Base-by-base conservation (phyloP, 2,888 invertebrate genomes). In the Lutraria lutraria region DNA sequence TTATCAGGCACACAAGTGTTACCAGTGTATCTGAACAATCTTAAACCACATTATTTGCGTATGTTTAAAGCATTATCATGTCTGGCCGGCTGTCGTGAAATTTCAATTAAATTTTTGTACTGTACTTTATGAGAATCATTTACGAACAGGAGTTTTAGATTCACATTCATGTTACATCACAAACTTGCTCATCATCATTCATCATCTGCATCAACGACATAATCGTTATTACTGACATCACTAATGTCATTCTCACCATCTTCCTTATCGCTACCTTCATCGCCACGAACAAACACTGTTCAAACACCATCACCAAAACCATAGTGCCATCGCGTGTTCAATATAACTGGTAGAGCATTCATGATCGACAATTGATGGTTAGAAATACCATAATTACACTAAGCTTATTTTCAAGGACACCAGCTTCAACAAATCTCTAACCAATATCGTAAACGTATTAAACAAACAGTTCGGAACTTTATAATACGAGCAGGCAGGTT, bases 51-150 rank as follows among this genome's bases (percentile, higher is more conserved):
- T 34, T 76, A 34, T 34, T 34, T 31, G 31, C 31, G 34, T 3
- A 15, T 76, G 76, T 15, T 76, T 76, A 19, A 31, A 76, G 34
- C 34, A 76, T 76, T 76, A 76, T 16, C 34, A 34, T 34, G 31
- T 76, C 76, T 76, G 76, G 76, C 31, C 76, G 76, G 76, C 76
- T 76, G 76, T 76, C 76, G 34, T 76, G 31, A 76, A 76, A 34
- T 76, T 76, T 76, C 76, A 76, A 76, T 76, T 76, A 31, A 12
- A 31, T 68, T 68, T 68, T 68, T 68, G 12, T 68, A 68, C 8
- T 68, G 4, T 25, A 68, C n/a, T 68, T 68, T 10, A 43, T 68
- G 63, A 68, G 60, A 60, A 60, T 19, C 60, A 19, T 60, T 21
- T 21, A 60, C 0, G n/a, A 25, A 25, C 25, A 25, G n/a, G n/a